Base-by-base conservation (phyloP, 2,113 vertebrate species). In the Odontophorus gujanensis region DNA sequence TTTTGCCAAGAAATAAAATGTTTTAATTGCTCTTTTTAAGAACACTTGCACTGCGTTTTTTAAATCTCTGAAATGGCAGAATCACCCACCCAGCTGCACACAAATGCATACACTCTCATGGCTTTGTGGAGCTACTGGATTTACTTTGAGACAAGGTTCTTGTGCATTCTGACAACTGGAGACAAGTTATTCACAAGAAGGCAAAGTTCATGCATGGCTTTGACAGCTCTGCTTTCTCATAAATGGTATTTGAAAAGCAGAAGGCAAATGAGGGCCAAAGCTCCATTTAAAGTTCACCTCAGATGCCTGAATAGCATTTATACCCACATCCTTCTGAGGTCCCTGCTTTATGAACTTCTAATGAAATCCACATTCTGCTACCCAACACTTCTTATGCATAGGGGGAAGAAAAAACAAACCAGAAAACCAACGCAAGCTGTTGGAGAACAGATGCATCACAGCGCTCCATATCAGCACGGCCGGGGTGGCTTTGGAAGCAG, bases 171-270 rank as follows among this genome's bases (percentile, higher is more conserved):
- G 91, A 94, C 91, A 87, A 90, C 90, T 71, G 11, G 79, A 95
- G 87, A 86, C 76, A 51, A 92, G 82, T 95, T 88, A 91, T 87
- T 95, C 81, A 77, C 81, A 59, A 92, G 93, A 84, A 94, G 86
- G 92, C 95, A 94, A 89, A 95, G 94, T 94, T 95, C 92, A 96
- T 82, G 91, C 87, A 38, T 1, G 89, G 94, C 84, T 96, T 92
- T 96, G 96, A 96, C 92, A 96, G 92, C 92, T 95, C 96, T 84
- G 38, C 91, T 96, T 93, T 96, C 96, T 96, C 95, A 93, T 92
- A 95, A 96, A 96, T 62, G 92, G 84, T 82, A 91, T 94, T 96
- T 81, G 96, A 94, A 51, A 89, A 92, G 92, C 90, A 75, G 81
- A 92, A 93, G 82, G 76, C 79, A 87, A 95, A 81, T 1, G 67